Conservation (phyloP, 2,797 vertebrate genomes). For the Chromobotia macracanthus region DNA sequence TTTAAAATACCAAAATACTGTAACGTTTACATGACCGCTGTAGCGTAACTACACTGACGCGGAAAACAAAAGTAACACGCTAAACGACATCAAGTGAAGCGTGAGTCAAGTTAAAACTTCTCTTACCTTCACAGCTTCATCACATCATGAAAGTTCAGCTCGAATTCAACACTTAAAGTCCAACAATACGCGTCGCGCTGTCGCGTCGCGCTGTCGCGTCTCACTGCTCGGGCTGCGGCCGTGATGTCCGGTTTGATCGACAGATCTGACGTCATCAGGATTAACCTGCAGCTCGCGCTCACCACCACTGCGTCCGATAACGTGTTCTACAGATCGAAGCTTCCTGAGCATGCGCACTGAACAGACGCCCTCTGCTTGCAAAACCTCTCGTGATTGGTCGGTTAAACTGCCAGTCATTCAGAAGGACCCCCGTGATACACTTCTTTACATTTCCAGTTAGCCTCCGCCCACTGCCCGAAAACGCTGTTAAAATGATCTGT, state of each 20-base stretch:
- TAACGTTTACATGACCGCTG: background rate
- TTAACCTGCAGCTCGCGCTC: background rate
- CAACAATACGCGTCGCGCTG: background rate
- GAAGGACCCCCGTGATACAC: constrained; percentile 37
- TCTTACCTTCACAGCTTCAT: constrained; percentile 13
- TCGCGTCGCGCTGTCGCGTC: background rate
- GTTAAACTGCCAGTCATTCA: constrained; percentile 40
- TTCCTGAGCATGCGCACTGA: background rate
- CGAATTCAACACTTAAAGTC: background rate
- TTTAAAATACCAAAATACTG: too few species aligned
- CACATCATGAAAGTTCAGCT: background rate
- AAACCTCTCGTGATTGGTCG: constrained; percentile 37
- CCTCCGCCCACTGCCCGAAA: constrained; percentile 58
- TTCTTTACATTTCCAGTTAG: constrained; percentile 59
- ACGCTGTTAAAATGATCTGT: background rate
- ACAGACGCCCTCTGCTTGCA: background rate
- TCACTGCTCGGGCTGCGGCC: background rate
- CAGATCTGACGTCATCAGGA: background rate
- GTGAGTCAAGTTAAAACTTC: background rate
- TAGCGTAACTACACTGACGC: background rate
- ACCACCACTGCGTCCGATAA: too few species aligned
- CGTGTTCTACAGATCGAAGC: constrained; percentile 11
- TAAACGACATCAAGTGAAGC: background rate
- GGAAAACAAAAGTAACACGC: background rate
- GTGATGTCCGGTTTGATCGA: background rate